phyloP scores from a whole-genome alignment of 2,888 invertebrate genomes.

The Sympetrum striolatum region DNA sequence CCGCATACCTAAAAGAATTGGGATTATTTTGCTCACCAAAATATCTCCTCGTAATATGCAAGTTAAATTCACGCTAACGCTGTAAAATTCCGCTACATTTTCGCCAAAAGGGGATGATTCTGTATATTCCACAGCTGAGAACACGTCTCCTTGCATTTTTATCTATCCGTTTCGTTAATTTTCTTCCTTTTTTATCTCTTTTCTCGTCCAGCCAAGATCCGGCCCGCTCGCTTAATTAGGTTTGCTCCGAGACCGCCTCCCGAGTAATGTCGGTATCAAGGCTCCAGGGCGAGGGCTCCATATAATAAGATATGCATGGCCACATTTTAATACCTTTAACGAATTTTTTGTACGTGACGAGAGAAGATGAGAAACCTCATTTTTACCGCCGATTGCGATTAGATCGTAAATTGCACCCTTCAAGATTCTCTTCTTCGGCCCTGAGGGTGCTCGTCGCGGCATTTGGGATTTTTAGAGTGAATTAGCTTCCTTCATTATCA shows the following conservation, averaged over 20 bases:
- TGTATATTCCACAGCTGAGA: background rate
- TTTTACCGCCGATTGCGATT: too few relatives aligned
- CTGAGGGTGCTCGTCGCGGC: too few relatives aligned
- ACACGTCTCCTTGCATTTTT: background rate
- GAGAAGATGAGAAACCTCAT: too few relatives aligned
- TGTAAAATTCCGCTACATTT: background rate
- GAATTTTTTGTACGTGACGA: background rate
- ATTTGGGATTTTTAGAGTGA: too few relatives aligned
- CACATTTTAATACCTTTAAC: background rate
- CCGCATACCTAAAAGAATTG: too few relatives aligned
- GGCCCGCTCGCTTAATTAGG: background rate
- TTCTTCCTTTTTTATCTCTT: background rate
- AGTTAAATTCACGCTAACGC: too few relatives aligned
- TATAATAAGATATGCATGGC: background rate
- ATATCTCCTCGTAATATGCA: too few relatives aligned
- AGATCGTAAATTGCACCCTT: too few relatives aligned
- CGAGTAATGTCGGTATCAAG: background rate
- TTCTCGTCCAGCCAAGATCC: background rate
- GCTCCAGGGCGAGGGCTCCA: background rate
- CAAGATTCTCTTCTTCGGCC: too few relatives aligned
- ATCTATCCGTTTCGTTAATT: background rate
- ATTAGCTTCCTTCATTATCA: too few relatives aligned
- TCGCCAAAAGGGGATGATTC: background rate
- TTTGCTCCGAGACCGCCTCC: background rate
- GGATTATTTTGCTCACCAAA: too few relatives aligned